Percentiles rank a stretch among this genome's conserved stretches.
These are phyloP conservation scores for Clarias platycephalus DNA, from an alignment of 2,797 vertebrate genomes.

Conservation along the genomic window DNA sequence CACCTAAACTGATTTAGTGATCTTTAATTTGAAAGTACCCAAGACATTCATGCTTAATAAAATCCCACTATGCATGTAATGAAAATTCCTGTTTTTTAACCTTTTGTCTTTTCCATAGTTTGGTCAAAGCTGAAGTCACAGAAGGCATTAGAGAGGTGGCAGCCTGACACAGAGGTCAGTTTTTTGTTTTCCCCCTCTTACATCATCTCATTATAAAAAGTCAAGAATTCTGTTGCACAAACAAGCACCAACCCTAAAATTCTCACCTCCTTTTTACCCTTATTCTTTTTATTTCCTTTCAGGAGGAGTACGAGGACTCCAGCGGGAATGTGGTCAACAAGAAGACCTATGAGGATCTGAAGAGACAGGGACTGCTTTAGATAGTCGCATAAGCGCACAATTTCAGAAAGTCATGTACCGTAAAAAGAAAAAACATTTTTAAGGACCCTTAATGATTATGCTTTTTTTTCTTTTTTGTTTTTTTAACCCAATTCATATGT, in stretches of 20 bases:
- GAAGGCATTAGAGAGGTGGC: constrained; percentile 95
- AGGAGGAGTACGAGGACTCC: constrained; percentile 98
- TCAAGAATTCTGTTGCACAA: not conserved
- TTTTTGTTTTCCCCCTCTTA: no score
- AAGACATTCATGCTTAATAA: not conserved
- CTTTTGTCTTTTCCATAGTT: constrained; percentile 71
- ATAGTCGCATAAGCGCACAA: not conserved
- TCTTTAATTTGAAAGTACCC: not conserved
- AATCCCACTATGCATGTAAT: no score
- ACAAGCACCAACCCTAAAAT: not conserved
- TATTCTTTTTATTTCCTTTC: constrained; percentile 10
- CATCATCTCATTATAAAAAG: not conserved
- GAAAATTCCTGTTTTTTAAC: not conserved
- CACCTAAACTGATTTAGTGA: not conserved
- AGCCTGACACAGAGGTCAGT: constrained; percentile 93
- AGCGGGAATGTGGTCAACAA: constrained; percentile 98
- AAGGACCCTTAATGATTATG: not conserved
- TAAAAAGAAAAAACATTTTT: not conserved
- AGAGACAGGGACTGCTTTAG: constrained; percentile 93
- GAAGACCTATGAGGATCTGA: constrained; percentile 97
- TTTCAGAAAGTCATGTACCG: not conserved
- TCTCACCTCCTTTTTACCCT: no score
- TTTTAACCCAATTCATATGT: not conserved
- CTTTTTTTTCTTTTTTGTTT: no score
- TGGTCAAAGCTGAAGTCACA: constrained; percentile 97